Evolutionary conservation across 2,888 invertebrate genomes (phyloP).

Genomic region (Galeruca laticollis): DNA sequence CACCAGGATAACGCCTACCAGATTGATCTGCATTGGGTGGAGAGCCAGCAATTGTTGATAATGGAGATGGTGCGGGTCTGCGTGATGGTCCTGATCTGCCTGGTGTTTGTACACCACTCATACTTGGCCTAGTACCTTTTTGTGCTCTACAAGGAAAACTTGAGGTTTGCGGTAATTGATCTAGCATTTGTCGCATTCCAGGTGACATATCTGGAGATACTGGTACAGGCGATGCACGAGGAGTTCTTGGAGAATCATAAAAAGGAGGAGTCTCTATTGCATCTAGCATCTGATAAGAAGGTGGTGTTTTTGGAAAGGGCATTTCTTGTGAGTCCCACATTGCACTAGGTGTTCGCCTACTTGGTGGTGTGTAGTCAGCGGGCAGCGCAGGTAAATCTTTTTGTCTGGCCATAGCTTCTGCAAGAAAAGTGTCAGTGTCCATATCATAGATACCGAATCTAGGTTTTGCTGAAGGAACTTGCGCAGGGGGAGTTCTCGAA

Average conservation of each 20-base stretch:
- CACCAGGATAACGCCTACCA: background rate
- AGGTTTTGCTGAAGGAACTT: background rate
- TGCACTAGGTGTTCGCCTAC: background rate
- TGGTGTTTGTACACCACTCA: background rate
- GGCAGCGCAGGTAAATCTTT: conserved; percentile 12
- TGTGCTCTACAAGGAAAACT: background rate
- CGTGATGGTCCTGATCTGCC: background rate
- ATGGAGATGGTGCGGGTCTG: too few relatives aligned
- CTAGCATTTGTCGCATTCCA: conserved; percentile 12
- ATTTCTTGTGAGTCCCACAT: background rate
- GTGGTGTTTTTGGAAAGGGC: background rate
- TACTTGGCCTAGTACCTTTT: background rate
- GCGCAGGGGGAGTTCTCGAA: background rate
- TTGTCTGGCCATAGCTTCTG: background rate
- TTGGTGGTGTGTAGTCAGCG: background rate
- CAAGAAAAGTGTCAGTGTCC: conserved; percentile 13
- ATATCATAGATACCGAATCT: background rate
- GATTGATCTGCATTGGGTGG: background rate
- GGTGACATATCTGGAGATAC: conserved; percentile 12
- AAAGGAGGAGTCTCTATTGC: background rate
- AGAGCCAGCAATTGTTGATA: background rate
- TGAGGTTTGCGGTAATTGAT: background rate
- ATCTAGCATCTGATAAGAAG: background rate
- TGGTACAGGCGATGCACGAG: background rate
- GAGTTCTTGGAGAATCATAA: conserved; percentile 9